These are phyloP conservation scores for Crossaster papposus DNA, from an alignment of 53 echinoderm and acorn worm genomes.

Conservation along the genomic window DNA sequence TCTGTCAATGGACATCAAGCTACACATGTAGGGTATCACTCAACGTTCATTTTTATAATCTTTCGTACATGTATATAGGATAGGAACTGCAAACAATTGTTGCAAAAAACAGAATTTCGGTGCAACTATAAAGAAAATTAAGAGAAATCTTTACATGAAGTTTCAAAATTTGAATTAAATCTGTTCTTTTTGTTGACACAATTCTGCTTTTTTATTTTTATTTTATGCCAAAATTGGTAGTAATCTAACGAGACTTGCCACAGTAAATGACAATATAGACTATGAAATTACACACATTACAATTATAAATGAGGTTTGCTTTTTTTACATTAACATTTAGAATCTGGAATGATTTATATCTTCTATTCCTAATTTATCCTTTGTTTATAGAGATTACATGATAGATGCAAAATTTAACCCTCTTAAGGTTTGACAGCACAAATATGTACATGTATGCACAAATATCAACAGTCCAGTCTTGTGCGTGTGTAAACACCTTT, in stretches of 20 bases:
- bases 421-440: too few relatives aligned
- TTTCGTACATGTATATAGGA: too few relatives aligned
- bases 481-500: too few relatives aligned
- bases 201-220: neutral
- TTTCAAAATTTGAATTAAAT: neutral
- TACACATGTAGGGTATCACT: too few relatives aligned
- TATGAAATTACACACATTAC: conserved; percentile 8
- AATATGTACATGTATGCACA: too few relatives aligned
- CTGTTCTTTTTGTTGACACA: neutral
- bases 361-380: neutral
- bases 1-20: too few relatives aligned
- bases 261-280: neutral
- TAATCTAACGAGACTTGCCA: neutral
- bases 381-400: neutral
- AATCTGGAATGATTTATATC: neutral
- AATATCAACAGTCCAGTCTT: too few relatives aligned
- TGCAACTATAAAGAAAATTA: neutral
- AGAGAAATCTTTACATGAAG: neutral
- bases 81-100: neutral
- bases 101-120: neutral
- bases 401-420: neutral
- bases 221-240: neutral
- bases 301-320: neutral
- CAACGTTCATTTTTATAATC: too few relatives aligned
- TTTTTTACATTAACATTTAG: neutral